Conservation (phyloP, 35 echinoderm and acorn worm species). For the Anneissia japonica region DNA sequence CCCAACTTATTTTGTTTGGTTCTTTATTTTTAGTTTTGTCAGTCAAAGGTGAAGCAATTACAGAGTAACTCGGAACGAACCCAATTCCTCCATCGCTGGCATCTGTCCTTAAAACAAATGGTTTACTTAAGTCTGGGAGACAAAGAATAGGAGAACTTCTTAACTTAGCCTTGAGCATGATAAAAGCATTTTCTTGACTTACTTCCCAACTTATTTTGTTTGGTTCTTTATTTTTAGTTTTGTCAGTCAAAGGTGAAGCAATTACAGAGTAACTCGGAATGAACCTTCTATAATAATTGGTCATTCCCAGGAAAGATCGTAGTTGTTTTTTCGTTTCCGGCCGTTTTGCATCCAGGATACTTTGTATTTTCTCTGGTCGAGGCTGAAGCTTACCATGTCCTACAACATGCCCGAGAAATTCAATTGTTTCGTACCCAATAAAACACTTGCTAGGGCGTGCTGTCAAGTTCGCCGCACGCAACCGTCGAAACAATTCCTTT, state of each 20-base stretch:
- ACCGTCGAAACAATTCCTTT: background rate
- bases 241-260: too few species aligned
- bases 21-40: slow-evolving; percentile 9
- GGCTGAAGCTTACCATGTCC: slow-evolving; percentile 26
- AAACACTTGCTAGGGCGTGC: slow-evolving; percentile 55
- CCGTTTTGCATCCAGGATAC: slow-evolving; percentile 5
- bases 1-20: slow-evolving; percentile 20
- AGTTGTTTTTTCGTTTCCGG: slow-evolving; percentile 50
- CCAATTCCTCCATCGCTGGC: too few species aligned
- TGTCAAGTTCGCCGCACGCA: slow-evolving; percentile 14
- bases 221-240: too few species aligned
- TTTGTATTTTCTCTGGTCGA: slow-evolving; percentile 14
- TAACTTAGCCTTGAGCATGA: too few species aligned
- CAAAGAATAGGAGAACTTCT: too few species aligned
- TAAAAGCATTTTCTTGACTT: too few species aligned
- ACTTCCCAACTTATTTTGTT: too few species aligned
- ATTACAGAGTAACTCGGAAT: too few species aligned
- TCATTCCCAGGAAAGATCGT: slow-evolving; percentile 28
- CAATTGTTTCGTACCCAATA: slow-evolving; percentile 34
- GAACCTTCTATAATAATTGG: slow-evolving; percentile 5
- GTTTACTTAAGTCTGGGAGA: too few species aligned
- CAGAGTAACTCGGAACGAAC: slow-evolving; percentile 34
- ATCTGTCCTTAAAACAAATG: too few species aligned
- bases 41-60: slow-evolving; percentile 16
- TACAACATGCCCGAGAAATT: slow-evolving; percentile 57